Evolutionary conservation across 2,797 vertebrate species (phyloP).

Genomic region (Galaxias olidus): DNA sequence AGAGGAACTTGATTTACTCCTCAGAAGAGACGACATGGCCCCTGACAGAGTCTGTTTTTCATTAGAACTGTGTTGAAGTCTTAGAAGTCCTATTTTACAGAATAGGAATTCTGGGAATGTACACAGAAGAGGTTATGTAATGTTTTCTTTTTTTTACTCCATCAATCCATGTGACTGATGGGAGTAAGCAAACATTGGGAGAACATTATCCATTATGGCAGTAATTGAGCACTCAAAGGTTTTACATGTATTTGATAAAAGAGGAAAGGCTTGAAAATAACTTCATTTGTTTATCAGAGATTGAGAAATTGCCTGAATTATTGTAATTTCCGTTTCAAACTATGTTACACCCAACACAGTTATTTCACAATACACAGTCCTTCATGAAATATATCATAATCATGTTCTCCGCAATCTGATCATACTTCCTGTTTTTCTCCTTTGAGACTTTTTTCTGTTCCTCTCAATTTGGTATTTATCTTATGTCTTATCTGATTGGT

Average conservation of each 20-base stretch:
- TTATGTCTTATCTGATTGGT: conserved; percentile 61
- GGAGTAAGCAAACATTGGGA: conserved; percentile 45
- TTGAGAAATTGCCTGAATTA: no score
- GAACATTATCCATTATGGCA: conserved; percentile 19
- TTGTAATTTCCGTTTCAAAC: no score
- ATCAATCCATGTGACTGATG: conserved; percentile 20
- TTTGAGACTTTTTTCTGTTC: conserved; percentile 39
- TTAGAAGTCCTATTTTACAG: conserved; percentile 38
- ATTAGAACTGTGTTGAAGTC: conserved; percentile 41
- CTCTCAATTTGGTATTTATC: conserved; percentile 50
- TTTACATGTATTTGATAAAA: no score
- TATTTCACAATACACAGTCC: conserved; percentile 7
- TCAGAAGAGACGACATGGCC: conserved; percentile 21
- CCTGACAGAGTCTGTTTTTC: conserved; percentile 42
- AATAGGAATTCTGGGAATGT: conserved; percentile 60
- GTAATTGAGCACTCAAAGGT: not conserved
- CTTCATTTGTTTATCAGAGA: no score
- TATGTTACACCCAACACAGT: not conserved
- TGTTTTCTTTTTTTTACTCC: conserved; percentile 27
- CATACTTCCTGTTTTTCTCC: conserved; percentile 63
- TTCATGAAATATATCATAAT: conserved; percentile 34
- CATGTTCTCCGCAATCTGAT: conserved; percentile 51
- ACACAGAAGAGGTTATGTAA: conserved; percentile 30
- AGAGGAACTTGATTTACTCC: conserved; percentile 40
- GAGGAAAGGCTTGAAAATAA: no score